phyloP scores from a whole-genome alignment of 2,113 vertebrate genomes.

The Vombatus ursinus region DNA sequence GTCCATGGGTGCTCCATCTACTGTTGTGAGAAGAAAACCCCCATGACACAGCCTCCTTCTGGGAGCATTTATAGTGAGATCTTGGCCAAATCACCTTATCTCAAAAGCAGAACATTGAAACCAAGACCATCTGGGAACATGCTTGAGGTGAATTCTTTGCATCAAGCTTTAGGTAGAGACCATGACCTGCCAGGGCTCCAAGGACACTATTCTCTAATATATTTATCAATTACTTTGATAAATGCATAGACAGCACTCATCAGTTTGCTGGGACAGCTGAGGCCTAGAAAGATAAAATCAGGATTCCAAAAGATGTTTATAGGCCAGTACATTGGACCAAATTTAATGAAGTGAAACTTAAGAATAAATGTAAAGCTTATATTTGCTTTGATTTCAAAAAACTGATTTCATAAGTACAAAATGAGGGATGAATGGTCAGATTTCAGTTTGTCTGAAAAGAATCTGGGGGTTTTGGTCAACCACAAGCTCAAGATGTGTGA shows the following conservation, averaged over 20 bases:
- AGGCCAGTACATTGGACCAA: background rate
- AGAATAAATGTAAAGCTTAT: background rate
- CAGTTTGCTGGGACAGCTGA: background rate
- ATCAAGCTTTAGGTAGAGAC: background rate
- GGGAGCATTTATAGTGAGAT: background rate
- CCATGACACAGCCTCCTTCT: background rate
- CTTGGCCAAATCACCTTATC: background rate
- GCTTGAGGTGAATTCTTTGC: background rate
- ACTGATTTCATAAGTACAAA: background rate
- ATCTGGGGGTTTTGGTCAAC: background rate
- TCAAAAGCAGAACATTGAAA: background rate
- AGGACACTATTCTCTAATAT: background rate
- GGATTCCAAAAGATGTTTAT: background rate
- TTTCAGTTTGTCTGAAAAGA: background rate
- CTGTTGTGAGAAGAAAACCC: background rate
- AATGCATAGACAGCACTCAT: background rate
- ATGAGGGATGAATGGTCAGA: background rate
- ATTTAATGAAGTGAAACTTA: conserved; percentile 24
- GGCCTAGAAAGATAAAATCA: conserved; percentile 16
- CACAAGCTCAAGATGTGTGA: background rate
- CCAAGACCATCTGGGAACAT: background rate
- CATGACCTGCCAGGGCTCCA: background rate
- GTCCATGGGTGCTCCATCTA: background rate
- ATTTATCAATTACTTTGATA: background rate
- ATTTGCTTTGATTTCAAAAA: background rate